Evolutionary conservation across 1,140 invertebrate genomes (phyloP).

Genomic region (Drosophila lowei): DNA sequence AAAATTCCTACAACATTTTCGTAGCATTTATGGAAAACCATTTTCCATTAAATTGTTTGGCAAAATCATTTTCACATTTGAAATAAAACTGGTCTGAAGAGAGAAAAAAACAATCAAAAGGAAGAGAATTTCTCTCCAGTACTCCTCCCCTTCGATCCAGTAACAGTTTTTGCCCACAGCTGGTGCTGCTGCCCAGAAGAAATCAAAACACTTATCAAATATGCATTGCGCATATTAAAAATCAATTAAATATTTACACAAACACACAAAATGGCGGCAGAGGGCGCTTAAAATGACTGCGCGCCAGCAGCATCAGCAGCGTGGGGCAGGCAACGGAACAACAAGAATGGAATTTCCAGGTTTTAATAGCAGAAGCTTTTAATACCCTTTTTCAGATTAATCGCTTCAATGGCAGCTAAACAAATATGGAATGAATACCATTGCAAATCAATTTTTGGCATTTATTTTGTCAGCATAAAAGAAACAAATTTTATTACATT

Average conservation of each 20-base stretch:
- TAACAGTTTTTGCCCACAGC: too few relatives aligned
- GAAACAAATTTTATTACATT: too few relatives aligned
- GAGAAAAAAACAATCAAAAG: constrained; percentile 37
- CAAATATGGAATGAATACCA: too few relatives aligned
- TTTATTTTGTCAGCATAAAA: too few relatives aligned
- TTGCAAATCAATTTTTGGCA: too few relatives aligned
- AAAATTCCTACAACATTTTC: too few relatives aligned
- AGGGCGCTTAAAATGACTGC: constrained; percentile 42
- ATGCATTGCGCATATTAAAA: constrained; percentile 76
- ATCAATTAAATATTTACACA: constrained; percentile 79
- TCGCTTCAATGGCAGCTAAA: too few relatives aligned
- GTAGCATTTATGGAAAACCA: neutral
- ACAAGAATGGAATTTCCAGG: constrained; percentile 21
- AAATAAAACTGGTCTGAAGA: neutral
- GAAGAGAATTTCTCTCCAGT: constrained; percentile 14
- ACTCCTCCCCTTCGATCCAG: too few relatives aligned
- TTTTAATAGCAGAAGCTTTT: neutral
- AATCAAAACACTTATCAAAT: constrained; percentile 75
- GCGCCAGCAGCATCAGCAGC: constrained; percentile 17
- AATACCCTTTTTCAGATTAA: too few relatives aligned
- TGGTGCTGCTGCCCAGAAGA: constrained; percentile 35
- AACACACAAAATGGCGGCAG: constrained; percentile 57
- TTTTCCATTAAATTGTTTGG: neutral
- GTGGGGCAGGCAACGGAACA: constrained; percentile 11
- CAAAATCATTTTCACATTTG: constrained; percentile 8